These are phyloP conservation scores for Furnarius figulus DNA, from an alignment of 2,113 vertebrate genomes.

Conservation along the genomic window DNA sequence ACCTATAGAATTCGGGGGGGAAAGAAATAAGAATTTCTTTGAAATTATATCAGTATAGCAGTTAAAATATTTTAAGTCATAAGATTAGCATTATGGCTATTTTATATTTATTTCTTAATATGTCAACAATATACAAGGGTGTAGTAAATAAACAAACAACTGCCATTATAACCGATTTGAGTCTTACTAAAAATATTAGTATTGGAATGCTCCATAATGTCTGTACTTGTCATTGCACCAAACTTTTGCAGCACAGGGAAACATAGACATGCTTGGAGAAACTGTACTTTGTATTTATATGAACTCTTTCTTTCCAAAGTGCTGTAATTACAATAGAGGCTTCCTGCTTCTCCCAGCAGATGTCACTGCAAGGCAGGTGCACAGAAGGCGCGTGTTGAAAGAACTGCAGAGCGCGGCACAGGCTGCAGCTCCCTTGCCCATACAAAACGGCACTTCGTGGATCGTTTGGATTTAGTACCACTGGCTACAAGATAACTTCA, in stretches of 20 bases:
- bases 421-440: background rate
- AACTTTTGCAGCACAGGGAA: background rate
- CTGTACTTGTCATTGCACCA: background rate
- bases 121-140: background rate
- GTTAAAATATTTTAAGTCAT: background rate
- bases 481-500: background rate
- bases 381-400: background rate
- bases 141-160: background rate
- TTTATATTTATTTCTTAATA: background rate
- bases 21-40: constrained; percentile 72
- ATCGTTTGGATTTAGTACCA: background rate
- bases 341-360: constrained; percentile 24
- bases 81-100: background rate
- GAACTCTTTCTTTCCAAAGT: background rate
- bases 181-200: background rate
- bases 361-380: constrained; percentile 13
- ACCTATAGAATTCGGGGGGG: constrained; percentile 71
- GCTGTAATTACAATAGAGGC: background rate
- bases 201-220: background rate
- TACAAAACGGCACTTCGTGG: background rate
- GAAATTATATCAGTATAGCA: background rate
- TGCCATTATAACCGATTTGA: background rate
- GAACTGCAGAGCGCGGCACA: background rate
- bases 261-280: background rate
- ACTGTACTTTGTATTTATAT: background rate